Percentiles rank a stretch among this genome's conserved stretches.
These are phyloP conservation scores for Thera obeliscata DNA, from an alignment of 2,888 invertebrate species.

Conservation along the genomic window DNA sequence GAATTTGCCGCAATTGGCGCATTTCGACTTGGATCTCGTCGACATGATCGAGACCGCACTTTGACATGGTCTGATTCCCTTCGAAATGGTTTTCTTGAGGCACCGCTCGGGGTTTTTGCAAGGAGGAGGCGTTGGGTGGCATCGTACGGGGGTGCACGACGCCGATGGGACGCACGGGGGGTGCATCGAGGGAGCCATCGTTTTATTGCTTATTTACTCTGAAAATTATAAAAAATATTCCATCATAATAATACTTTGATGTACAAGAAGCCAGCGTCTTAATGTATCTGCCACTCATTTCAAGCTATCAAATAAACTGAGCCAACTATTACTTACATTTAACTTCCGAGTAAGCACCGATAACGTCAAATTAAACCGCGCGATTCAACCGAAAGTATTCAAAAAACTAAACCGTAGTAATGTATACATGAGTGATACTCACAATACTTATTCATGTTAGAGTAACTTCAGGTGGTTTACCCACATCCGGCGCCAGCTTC, in stretches of 20 bases:
- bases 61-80: constrained; percentile 62
- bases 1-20: constrained; percentile 60
- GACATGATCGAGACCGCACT: constrained; percentile 75
- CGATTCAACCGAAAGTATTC: constrained; percentile 9
- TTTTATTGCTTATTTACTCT: constrained; percentile 45
- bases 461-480: constrained; percentile 56
- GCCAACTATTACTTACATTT: constrained; percentile 47
- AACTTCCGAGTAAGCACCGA: constrained; percentile 32
- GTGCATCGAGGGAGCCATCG: constrained; percentile 68
- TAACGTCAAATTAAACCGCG: constrained; percentile 21
- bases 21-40: constrained; percentile 61
- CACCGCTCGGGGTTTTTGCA: constrained; percentile 71
- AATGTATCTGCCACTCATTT: constrained; percentile 60
- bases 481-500: constrained; percentile 61
- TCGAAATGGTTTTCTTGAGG: constrained; percentile 60
- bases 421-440: constrained; percentile 58
- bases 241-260: constrained; percentile 9
- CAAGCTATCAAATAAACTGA: constrained; percentile 40
- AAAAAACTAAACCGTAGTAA: constrained; percentile 13
- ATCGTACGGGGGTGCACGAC: constrained; percentile 67
- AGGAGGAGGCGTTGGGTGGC: constrained; percentile 71
- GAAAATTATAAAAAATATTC: constrained; percentile 42
- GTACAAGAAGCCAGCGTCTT: constrained; percentile 58
- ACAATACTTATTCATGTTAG: constrained; percentile 70
- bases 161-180: constrained; percentile 74